phyloP scores from a whole-genome alignment of 2,797 vertebrate species.

The Chloroceryle inda region DNA sequence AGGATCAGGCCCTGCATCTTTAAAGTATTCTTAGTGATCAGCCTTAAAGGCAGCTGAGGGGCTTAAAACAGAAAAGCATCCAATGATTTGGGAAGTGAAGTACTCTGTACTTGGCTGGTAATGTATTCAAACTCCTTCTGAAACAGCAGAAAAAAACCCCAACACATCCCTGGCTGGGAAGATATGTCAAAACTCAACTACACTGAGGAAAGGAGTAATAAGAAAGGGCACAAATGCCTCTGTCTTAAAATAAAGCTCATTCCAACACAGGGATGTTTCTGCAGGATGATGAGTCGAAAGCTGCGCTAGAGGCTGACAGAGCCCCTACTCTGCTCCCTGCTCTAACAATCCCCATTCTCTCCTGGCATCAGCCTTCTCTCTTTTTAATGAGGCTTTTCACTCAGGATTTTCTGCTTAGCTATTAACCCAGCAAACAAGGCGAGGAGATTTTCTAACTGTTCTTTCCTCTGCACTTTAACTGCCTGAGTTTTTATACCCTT shows the following conservation, averaged over 20 bases:
- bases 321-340: neutral
- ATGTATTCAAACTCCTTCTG: conserved; percentile 17
- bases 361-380: conserved; percentile 32
- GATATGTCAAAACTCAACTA: conserved; percentile 32
- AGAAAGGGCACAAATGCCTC: conserved; percentile 42
- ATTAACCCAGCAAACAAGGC: conserved; percentile 59
- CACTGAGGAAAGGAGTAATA: conserved; percentile 25
- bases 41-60: neutral
- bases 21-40: neutral
- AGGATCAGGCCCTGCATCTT: neutral
- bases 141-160: neutral
- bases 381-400: conserved; percentile 64
- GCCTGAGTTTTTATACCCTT: conserved; percentile 34
- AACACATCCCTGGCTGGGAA: neutral
- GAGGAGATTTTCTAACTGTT: conserved; percentile 43
- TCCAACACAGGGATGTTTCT: neutral
- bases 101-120: neutral
- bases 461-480: conserved; percentile 23
- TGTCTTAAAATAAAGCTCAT: conserved; percentile 44
- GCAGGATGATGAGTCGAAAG: conserved; percentile 13
- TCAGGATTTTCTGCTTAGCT: conserved; percentile 34
- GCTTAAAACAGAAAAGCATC: neutral
- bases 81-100: neutral
- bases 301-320: conserved; percentile 1
- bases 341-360: conserved; percentile 31